phyloP scores from a whole-genome alignment of 2,113 vertebrate species.

The Sylvietta virens region DNA sequence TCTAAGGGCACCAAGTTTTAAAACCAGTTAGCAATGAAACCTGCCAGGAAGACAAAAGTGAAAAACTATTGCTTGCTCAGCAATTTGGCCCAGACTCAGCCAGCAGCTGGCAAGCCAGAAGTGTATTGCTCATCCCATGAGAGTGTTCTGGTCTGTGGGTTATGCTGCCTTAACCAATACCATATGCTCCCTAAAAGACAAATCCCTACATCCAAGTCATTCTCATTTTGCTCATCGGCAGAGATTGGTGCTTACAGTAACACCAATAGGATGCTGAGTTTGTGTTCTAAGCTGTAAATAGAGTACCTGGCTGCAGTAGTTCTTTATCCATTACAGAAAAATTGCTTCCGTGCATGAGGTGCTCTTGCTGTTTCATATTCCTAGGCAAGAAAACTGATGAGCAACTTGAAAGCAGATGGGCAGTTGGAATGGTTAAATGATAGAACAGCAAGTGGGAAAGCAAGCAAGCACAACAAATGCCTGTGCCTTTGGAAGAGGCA shows the following conservation, averaged over 20 bases:
- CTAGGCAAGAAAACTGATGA: slow-evolving; percentile 16
- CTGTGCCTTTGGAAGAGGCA: not conserved
- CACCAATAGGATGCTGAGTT: not conserved
- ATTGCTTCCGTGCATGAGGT: not conserved
- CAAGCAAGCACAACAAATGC: not conserved
- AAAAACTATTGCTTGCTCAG: not conserved
- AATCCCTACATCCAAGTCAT: not conserved
- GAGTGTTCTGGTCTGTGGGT: not conserved
- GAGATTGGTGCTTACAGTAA: not conserved
- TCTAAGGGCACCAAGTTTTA: not conserved
- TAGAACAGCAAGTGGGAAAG: not conserved
- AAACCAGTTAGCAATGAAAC: not conserved
- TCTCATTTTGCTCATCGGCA: not conserved
- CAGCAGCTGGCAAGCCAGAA: not conserved
- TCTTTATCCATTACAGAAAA: slow-evolving; percentile 12
- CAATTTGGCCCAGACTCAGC: not conserved
- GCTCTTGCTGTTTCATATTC: not conserved
- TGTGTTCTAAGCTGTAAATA: not conserved
- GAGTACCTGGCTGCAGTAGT: not conserved
- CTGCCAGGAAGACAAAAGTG: not conserved
- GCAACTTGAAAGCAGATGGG: not conserved
- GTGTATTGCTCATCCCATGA: not conserved
- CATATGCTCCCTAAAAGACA: not conserved
- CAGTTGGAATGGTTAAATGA: not conserved
- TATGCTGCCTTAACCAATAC: not conserved